A percentile compares a stretch with the other conserved stretches of the same genome.
These are phyloP conservation scores for Pelmatolapia mariae DNA, from an alignment of 2,113 vertebrate genomes.

Conservation along the genomic window DNA sequence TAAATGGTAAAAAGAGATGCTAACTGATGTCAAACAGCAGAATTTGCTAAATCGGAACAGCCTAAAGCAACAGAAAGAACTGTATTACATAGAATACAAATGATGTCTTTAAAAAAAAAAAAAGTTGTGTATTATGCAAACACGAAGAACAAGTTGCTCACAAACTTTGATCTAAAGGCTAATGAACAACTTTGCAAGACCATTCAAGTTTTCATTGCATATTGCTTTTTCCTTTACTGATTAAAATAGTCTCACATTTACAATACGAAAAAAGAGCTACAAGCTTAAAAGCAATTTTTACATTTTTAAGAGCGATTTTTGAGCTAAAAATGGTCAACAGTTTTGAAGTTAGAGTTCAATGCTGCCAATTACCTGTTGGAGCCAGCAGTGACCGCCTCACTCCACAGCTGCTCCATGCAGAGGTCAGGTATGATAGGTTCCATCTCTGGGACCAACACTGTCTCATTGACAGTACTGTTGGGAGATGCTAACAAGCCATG, in stretches of 20 bases:
- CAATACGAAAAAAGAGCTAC: background rate
- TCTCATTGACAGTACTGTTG: conserved; percentile 78
- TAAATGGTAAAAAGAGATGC: background rate
- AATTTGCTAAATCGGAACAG: background rate
- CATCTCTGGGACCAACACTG: conserved; percentile 77
- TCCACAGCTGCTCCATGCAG: conserved; percentile 96
- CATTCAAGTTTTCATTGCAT: background rate
- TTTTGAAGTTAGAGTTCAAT: background rate
- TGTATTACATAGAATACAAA: background rate
- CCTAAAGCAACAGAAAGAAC: background rate
- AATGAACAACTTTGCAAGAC: background rate
- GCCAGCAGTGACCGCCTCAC: conserved; percentile 69
- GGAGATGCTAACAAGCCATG: conserved; percentile 78
- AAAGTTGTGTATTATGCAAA: background rate
- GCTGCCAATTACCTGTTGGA: conserved; percentile 70
- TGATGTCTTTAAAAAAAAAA: background rate
- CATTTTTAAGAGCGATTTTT: accelerated
- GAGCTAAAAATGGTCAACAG: background rate
- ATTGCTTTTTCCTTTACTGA: background rate
- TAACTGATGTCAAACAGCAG: background rate
- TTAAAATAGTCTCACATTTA: background rate
- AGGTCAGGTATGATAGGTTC: conserved; percentile 91
- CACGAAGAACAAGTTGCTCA: background rate
- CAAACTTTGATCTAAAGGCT: background rate
- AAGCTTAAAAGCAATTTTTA: background rate